Percentiles rank a stretch among this genome's conserved stretches.
Conservation (phyloP, 2,888 invertebrate species). For the Luperina nickerlii region DNA sequence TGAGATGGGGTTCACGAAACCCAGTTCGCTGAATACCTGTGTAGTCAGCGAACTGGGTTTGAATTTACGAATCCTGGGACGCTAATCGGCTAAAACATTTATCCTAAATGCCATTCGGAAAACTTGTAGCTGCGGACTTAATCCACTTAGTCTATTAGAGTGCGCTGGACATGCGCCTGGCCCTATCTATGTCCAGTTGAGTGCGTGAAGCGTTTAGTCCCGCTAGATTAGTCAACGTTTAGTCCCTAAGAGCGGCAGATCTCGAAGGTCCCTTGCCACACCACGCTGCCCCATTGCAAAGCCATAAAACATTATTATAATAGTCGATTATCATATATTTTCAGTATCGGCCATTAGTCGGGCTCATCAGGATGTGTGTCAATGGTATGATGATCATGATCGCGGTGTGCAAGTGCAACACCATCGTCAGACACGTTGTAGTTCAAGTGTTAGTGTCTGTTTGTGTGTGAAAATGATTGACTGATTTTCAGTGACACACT, state of each 20-base stretch:
- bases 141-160: neutral
- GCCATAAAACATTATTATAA: conserved; percentile 48
- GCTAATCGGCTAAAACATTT: neutral
- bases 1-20: neutral
- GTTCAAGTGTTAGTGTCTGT: neutral
- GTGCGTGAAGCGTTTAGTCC: neutral
- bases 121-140: neutral
- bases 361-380: conserved; percentile 48
- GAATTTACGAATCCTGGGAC: neutral
- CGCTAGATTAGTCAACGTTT: too few species aligned
- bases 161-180: neutral
- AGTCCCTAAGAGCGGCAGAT: neutral
- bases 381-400: conserved; percentile 40
- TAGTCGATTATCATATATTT: conserved; percentile 49
- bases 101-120: neutral
- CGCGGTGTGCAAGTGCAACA: conserved; percentile 42
- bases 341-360: conserved; percentile 45
- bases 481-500: neutral
- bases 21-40: too few species aligned
- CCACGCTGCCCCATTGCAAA: neutral
- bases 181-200: too few species aligned
- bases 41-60: neutral
- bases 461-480: neutral
- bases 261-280: conserved; percentile 51
- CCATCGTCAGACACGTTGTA: neutral